These are phyloP conservation scores for Grammomys surdaster DNA, from an alignment of 2,113 vertebrate species.

Conservation along the genomic window DNA sequence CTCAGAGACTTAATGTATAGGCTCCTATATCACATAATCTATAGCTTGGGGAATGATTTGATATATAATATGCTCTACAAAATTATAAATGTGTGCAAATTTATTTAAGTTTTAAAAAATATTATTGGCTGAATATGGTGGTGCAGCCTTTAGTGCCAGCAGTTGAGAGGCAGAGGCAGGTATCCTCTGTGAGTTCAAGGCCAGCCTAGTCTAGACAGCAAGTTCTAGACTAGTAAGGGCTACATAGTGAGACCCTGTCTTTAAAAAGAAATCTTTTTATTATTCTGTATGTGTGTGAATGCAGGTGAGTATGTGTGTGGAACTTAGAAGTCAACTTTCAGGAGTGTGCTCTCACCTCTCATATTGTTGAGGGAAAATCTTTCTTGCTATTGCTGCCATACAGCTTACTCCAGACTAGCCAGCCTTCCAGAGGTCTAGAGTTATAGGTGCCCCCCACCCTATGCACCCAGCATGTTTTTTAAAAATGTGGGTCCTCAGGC, in stretches of 20 bases:
- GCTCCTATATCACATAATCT: conserved; percentile 13
- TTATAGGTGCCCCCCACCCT: background rate
- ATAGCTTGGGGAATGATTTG: background rate
- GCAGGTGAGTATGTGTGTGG: too few species aligned
- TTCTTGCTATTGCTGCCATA: background rate
- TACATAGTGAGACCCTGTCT: background rate
- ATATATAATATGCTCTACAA: background rate
- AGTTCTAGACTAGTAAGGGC: background rate
- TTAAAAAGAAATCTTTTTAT: background rate
- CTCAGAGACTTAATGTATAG: conserved; percentile 49
- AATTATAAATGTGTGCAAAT: background rate
- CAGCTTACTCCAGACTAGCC: background rate
- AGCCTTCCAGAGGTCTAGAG: background rate
- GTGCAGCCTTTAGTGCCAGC: background rate
- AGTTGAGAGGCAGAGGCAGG: background rate
- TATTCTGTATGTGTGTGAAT: background rate
- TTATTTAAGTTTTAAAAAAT: background rate
- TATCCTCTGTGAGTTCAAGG: background rate
- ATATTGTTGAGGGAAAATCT: background rate
- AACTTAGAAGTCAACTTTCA: background rate
- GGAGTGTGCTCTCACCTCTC: too few species aligned
- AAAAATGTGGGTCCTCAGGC: background rate
- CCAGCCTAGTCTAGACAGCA: background rate
- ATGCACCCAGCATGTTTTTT: background rate
- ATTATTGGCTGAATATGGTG: background rate